Evolutionary conservation across 2,888 invertebrate genomes (phyloP), one percentile per base, ranked within the genome.

Genomic region (Tortrix viridana): DNA sequence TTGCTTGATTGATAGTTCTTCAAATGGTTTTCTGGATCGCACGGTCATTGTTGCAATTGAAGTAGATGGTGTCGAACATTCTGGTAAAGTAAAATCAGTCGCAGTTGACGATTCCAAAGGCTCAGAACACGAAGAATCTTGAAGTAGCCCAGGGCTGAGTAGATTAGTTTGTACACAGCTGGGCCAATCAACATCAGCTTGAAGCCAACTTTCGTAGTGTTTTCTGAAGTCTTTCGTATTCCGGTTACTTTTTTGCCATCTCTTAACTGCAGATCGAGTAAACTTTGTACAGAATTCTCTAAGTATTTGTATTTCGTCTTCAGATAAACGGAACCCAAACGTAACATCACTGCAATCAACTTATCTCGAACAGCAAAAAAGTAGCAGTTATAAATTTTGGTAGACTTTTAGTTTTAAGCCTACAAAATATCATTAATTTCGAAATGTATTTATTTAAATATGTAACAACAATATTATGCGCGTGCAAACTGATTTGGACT

Each of bases 151-250:
- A 41, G 41, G 41, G 5, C 14, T 41, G 16, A 41, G 41, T 16
- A 41, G 41, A 41, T 41, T 41, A 16, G 41, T 41, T 41, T 16
- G 41, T 41, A 41, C 41, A 41, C 20, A n/a, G n/a, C n/a, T n/a
- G n/a, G n/a, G n/a, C n/a, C n/a, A n/a, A n/a, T n/a, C n/a, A n/a
- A n/a, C n/a, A n/a, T n/a, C n/a, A n/a, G n/a, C n/a, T n/a, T n/a
- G n/a, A n/a, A n/a, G n/a, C n/a, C n/a, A 46, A 46, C 19, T 46
- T 22, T 46, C 20, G 46, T 46, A 46, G 20, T 46, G 12, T 7
- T 20, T 46, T 12, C 20, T 46, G 46, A 46, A 46, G 20, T 9
- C 46, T 5, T 20, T 22, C 5, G 46, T 20, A 3, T 44, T 44
- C 12, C 3, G 19, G 20, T 46, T 7, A 46, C 46, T 12, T 46